Evolutionary conservation across 2,113 vertebrate species (phyloP).

Genomic region (Planiliza haematocheilus): DNA sequence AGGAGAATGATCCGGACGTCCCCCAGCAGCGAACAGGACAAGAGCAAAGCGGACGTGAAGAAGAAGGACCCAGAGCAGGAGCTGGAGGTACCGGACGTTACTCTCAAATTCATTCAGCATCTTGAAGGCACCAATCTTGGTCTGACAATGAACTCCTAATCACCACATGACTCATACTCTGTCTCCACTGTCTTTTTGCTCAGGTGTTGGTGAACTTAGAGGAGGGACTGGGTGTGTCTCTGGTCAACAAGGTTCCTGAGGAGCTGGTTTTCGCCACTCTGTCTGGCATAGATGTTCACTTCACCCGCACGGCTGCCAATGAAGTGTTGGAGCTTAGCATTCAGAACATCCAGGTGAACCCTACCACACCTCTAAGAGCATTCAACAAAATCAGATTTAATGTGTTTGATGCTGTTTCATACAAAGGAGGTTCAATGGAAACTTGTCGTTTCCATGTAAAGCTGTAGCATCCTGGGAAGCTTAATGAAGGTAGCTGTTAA

Average conservation of each 20-base stretch:
- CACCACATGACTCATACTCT: not conserved
- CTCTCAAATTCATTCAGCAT: not conserved
- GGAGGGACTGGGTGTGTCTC: constrained; percentile 93
- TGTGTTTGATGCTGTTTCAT: too few species aligned
- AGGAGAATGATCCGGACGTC: constrained; percentile 85
- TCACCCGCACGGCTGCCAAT: constrained; percentile 87
- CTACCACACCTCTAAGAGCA: too few species aligned
- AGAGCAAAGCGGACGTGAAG: constrained; percentile 80
- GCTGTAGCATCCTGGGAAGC: too few species aligned
- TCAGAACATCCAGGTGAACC: constrained; percentile 90
- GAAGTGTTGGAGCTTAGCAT: constrained; percentile 94
- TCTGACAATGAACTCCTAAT: too few species aligned
- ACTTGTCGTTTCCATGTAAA: too few species aligned
- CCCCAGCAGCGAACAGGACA: constrained; percentile 83
- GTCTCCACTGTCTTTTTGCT: not conserved
- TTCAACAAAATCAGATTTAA: too few species aligned
- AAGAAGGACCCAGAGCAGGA: constrained; percentile 80
- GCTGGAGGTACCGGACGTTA: constrained; percentile 57
- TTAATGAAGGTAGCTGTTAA: too few species aligned
- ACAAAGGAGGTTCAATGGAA: too few species aligned
- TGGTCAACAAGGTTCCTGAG: constrained; percentile 96
- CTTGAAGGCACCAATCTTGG: too few species aligned
- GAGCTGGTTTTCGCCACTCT: constrained; percentile 92
- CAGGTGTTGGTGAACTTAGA: constrained; percentile 93
- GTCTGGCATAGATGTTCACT: constrained; percentile 90